Evolutionary conservation across 2,888 invertebrate genomes (phyloP), one percentile per base, ranked within the genome.

Genomic region (Eilema caniola): DNA sequence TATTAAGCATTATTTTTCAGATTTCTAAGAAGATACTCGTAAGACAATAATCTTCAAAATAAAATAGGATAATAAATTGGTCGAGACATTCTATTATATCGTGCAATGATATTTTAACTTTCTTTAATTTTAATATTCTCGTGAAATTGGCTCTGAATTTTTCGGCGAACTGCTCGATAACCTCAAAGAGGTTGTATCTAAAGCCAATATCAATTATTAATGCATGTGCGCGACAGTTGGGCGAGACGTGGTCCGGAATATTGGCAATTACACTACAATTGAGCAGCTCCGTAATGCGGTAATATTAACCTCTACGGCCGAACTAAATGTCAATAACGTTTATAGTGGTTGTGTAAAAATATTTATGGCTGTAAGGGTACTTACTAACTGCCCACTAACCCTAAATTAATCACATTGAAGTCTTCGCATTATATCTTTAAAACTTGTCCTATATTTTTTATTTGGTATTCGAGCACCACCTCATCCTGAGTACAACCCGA

Each of bases 151-250:
- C 59, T 23, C 47, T 60, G 31, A 63, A 60, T 61, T 25, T 69
- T 65, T 63, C 31, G 10, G 24, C 3, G 25, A 65, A 65, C 20
- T 61, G 25, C 64, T 33, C 31, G 37, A 70, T 66, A 71, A 62
- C 69, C 24, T 33, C 67, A 70, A 68, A 68, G 41, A 69, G 69
- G 64, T 69, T 60, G 62, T 41, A 66, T 67, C 31, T 59, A 66
- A 60, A 68, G 53, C 68, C 74, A 83, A 83, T 83, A 81, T 83
- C 83, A 85, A 86, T 86, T 84, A 83, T 78, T 82, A 81, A 79
- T 84, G 77, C 79, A 85, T 81, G 82, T 77, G 78, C 79, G 80
- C 73, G 82, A 79, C 83, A 78, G 75, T 78, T 79, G 76, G 68
- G 73, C 69, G 69, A 70, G 76, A 80, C 75, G 70, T 28, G 73